Conservation (phyloP, 2,797 vertebrate species). For the Pampus argenteus region DNA sequence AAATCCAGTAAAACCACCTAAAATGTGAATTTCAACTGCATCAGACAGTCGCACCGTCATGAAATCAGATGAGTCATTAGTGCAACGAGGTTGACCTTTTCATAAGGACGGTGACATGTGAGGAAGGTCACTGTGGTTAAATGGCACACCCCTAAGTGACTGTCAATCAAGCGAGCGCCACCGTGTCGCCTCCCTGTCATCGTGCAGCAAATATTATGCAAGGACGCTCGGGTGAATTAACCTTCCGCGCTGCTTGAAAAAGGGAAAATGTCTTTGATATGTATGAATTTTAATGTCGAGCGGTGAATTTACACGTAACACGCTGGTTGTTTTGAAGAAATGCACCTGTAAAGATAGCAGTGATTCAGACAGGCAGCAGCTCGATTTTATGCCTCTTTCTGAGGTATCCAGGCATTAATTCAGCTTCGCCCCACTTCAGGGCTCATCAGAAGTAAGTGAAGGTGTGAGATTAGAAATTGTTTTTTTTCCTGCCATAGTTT, state of each 20-base stretch:
- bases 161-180: slow-evolving; percentile 79
- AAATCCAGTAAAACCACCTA: too few relatives aligned
- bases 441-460: slow-evolving; percentile 80
- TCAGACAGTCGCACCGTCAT: slow-evolving; percentile 35
- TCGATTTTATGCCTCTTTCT: slow-evolving; percentile 64
- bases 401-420: slow-evolving; percentile 73
- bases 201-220: slow-evolving; percentile 69
- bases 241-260: slow-evolving; percentile 46
- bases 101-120: slow-evolving; percentile 80
- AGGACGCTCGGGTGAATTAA: slow-evolving; percentile 59
- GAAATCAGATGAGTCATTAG: slow-evolving; percentile 84
- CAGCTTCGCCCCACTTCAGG: slow-evolving; percentile 58
- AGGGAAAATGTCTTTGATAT: slow-evolving; percentile 29
- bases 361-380: slow-evolving; percentile 53
- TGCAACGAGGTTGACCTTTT: slow-evolving; percentile 85
- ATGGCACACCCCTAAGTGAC: slow-evolving; percentile 82
- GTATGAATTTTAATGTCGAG: slow-evolving; percentile 36
- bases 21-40: slow-evolving; percentile 39
- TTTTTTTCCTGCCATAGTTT: slow-evolving; percentile 38
- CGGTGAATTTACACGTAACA: slow-evolving; percentile 26
- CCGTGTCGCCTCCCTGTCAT: slow-evolving; percentile 74
- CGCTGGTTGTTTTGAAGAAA: slow-evolving; percentile 36
- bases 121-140: slow-evolving; percentile 81
- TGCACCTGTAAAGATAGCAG: slow-evolving; percentile 66
- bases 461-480: slow-evolving; percentile 77